A percentile compares a stretch with the other conserved stretches of the same genome.
Conservation (phyloP, 2,113 vertebrate genomes). For the Mus pahari region DNA sequence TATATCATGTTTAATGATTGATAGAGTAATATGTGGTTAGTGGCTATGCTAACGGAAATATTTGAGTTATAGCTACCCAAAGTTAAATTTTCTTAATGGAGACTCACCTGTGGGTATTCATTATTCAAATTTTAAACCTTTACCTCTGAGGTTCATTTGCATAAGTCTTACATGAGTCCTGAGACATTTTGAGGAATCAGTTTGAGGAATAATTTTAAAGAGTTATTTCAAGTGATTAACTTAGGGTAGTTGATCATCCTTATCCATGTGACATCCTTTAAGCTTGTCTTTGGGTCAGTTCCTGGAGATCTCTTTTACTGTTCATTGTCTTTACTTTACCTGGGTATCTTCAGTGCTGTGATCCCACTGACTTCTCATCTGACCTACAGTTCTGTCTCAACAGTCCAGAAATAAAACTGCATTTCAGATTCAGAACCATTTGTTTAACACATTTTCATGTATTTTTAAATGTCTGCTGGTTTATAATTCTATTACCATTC, state of each 20-base stretch:
- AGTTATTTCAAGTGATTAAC: background rate
- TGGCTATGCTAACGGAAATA: background rate
- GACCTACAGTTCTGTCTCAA: background rate
- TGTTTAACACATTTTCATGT: background rate
- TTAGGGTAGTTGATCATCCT: background rate
- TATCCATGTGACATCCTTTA: background rate
- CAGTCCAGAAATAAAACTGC: background rate
- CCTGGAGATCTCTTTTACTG: background rate
- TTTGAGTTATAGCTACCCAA: background rate
- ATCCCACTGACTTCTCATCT: background rate
- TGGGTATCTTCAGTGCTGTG: background rate
- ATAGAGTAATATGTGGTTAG: background rate
- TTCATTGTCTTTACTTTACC: background rate
- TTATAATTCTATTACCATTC: background rate
- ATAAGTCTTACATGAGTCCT: background rate
- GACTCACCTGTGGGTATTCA: background rate
- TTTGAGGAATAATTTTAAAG: background rate
- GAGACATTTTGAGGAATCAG: background rate
- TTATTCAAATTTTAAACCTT: background rate
- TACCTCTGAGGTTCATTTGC: background rate
- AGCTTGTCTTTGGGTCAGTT: background rate
- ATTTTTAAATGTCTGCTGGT: background rate
- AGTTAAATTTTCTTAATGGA: background rate
- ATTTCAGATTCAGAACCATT: background rate
- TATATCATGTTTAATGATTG: background rate